Percentiles rank a stretch among this genome's conserved stretches.
These are phyloP conservation scores for Apis florea DNA, from an alignment of 1,140 invertebrate species.

Conservation along the genomic window DNA sequence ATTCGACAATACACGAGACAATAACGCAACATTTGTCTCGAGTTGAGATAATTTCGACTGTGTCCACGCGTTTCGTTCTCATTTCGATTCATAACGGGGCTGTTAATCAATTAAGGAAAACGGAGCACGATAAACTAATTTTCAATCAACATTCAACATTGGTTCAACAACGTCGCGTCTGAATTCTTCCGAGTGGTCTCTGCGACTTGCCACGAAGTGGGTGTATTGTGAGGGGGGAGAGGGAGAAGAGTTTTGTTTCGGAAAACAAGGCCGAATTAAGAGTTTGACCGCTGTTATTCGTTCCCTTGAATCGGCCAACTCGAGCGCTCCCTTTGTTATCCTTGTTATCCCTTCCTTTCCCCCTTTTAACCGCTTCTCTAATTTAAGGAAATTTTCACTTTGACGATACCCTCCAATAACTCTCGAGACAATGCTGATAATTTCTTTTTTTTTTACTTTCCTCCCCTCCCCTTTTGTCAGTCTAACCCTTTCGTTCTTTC, in stretches of 20 bases:
- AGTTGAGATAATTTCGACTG: too few relatives aligned
- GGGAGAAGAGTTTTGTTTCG: constrained; percentile 20
- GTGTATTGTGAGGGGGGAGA: constrained; percentile 3
- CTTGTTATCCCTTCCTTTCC: not conserved
- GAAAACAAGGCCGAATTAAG: constrained; percentile 32
- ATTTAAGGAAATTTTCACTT: constrained; percentile 15
- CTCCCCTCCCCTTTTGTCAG: too few relatives aligned
- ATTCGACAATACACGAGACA: too few relatives aligned
- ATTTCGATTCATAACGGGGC: not conserved
- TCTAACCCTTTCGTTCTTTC: too few relatives aligned
- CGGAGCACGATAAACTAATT: constrained; percentile 30
- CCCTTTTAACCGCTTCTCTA: not conserved
- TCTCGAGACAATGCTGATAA: not conserved
- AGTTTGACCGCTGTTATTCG: constrained; percentile 37
- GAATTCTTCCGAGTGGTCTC: constrained; percentile 4
- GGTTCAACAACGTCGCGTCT: constrained; percentile 2
- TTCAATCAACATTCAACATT: not conserved
- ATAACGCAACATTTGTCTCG: too few relatives aligned
- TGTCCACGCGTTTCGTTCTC: not conserved
- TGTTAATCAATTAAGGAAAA: not conserved
- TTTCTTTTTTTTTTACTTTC: not conserved
- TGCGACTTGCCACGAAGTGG: not conserved
- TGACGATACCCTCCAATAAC: not conserved
- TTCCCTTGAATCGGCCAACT: constrained; percentile 20
- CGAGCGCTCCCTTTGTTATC: constrained; percentile 24